These are phyloP conservation scores for Eumaeus atala DNA, from an alignment of 1,140 invertebrate species.

Conservation along the genomic window DNA sequence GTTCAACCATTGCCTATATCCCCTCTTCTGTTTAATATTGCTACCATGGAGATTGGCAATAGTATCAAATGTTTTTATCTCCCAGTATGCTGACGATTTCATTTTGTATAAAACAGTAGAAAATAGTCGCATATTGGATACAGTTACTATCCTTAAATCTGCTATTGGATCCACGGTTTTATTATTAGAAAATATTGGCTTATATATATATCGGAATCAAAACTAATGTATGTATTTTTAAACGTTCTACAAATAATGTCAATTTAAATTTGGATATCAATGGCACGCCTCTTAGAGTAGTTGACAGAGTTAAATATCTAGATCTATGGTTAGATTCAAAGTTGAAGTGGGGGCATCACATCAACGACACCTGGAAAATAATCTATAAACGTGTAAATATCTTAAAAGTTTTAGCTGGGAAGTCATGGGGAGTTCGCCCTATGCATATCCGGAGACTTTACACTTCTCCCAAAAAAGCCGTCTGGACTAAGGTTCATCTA, in stretches of 20 bases:
- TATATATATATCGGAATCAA: constrained; percentile 20
- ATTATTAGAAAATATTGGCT: constrained; percentile 14
- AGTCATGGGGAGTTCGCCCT: constrained; percentile 22
- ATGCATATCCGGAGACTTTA: constrained; percentile 21
- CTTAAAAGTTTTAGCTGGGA: constrained; percentile 22
- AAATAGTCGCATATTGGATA: constrained; percentile 1
- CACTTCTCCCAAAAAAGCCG: constrained; percentile 20
- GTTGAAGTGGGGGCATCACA: constrained; percentile 23
- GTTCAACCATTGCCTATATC: constrained; percentile 26
- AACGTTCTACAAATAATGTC: constrained; percentile 2
- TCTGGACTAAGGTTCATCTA: constrained; percentile 26
- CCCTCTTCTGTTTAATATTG: constrained; percentile 20
- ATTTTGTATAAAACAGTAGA: constrained; percentile 17
- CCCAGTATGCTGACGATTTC: constrained; percentile 31
- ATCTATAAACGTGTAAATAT: constrained; percentile 21
- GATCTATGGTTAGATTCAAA: constrained; percentile 25
- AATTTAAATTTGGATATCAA: constrained; percentile 15
- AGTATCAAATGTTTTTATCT: constrained; percentile 14
- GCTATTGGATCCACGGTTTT: no score
- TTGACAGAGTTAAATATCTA: constrained; percentile 22
- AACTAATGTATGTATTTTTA: constrained; percentile 26
- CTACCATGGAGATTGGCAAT: constrained; percentile 11
- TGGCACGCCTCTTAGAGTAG: background rate
- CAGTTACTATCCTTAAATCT: constrained; percentile 1
- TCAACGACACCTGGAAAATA: constrained; percentile 15